Evolutionary conservation across 1,140 invertebrate species (phyloP).

Genomic region (Sycobia sp.): DNA sequence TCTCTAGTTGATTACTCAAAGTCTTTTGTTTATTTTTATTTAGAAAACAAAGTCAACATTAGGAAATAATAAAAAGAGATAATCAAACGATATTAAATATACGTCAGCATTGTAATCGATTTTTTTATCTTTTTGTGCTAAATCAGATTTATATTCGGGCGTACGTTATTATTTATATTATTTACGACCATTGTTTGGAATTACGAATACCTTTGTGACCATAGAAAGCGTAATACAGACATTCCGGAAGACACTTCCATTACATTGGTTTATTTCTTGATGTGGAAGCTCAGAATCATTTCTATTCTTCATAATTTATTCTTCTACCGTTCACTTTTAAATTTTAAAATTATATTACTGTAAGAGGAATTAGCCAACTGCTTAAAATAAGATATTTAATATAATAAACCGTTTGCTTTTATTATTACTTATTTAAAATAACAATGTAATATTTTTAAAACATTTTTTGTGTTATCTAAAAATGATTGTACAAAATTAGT

Average conservation of each 20-base stretch:
- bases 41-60: conserved; percentile 23
- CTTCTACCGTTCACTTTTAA: conserved; percentile 22
- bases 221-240: conserved; percentile 36
- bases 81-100: conserved; percentile 20
- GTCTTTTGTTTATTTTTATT: conserved; percentile 8
- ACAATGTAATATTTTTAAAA: conserved; percentile 11
- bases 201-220: conserved; percentile 45
- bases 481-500: not conserved
- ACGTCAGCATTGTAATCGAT: conserved; percentile 13
- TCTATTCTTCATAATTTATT: conserved; percentile 24
- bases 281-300: conserved; percentile 46
- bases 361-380: conserved; percentile 30
- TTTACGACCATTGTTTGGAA: conserved; percentile 22
- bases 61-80: conserved; percentile 18
- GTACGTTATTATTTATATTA: conserved; percentile 16
- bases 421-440: conserved; percentile 24
- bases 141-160: conserved; percentile 22
- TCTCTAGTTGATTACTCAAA: conserved; percentile 13
- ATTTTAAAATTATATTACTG: conserved; percentile 39
- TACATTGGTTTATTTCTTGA: conserved; percentile 40
- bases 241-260: conserved; percentile 55
- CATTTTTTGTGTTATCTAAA: conserved; percentile 6
- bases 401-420: conserved; percentile 17
- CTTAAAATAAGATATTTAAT: conserved; percentile 1
- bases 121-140: conserved; percentile 22